phyloP scores from a whole-genome alignment of 2,113 vertebrate species.

The Hemiprocne comata region DNA sequence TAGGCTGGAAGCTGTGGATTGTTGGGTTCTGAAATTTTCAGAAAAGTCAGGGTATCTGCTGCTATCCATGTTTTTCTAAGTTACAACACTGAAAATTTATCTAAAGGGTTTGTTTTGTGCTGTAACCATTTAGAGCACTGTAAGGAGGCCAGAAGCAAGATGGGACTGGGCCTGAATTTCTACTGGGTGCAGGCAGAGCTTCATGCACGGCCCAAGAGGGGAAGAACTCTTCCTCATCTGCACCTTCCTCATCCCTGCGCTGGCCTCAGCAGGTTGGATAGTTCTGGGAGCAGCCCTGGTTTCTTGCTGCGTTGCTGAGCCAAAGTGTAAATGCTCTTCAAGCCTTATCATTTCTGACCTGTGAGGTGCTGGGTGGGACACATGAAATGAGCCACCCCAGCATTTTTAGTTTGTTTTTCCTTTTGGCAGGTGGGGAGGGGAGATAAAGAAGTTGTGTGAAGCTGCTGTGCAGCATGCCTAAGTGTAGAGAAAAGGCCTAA shows the following conservation, averaged over 20 bases:
- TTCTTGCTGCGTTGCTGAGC: not conserved
- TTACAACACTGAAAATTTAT: not conserved
- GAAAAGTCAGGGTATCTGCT: not conserved
- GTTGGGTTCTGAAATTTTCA: not conserved
- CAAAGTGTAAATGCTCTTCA: not conserved
- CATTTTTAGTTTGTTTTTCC: not conserved
- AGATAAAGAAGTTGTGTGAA: not conserved
- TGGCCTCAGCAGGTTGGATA: not conserved
- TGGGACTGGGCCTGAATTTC: not conserved
- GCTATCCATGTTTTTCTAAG: not conserved
- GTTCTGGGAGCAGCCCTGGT: not conserved
- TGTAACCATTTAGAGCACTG: not conserved
- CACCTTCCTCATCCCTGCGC: not conserved
- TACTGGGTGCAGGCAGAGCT: not conserved
- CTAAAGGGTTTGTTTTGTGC: not conserved
- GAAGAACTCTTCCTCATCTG: not conserved
- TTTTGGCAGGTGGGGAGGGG: not conserved
- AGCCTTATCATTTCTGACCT: not conserved
- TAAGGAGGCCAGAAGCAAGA: not conserved
- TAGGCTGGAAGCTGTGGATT: not conserved
- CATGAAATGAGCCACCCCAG: not conserved
- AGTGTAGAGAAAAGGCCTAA: not conserved
- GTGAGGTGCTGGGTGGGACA: not conserved
- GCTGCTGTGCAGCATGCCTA: not conserved
- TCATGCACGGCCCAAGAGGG: rapidly evolving